Base-by-base conservation (phyloP, 2,888 invertebrate genomes). In the Cataglyphis rosenhaueri region DNA sequence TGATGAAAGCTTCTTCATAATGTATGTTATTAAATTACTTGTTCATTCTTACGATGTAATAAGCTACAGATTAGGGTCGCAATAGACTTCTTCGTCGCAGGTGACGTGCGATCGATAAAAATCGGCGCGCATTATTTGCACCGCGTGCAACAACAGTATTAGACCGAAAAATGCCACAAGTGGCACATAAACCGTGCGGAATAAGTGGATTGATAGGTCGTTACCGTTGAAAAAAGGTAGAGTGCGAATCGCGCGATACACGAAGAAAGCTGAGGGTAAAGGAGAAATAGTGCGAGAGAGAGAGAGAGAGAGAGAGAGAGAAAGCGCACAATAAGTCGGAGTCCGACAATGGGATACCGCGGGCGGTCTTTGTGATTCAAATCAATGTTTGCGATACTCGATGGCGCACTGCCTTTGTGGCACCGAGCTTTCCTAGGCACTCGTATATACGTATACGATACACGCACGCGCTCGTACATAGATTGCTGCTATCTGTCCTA, bases 311-410 rank as follows among this genome's bases (percentile, higher is more conserved):
- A 83, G 84, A 71, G 84, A 86, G 62, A 84, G 87, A 89, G 88
- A 89, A 86, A 88, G 74, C 88, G 87, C 89, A 92, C 93, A 93
- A 93, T 92, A 92, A 94, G 93, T 93, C 91, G 91, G 84, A 83
- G 86, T 85, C 88, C 91, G 89, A 93, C 93, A 92, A 92, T 92
- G 89, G 91, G 85, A 90, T 92, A 91, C 92, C 90, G 92, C 93
- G 92, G 93, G 93, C 91, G 93, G 91, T 91, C 92, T 93, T 94
- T 94, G 93, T 94, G 90, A 94, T 94, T 94, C 92, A 94, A 94
- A 94, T 93, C 93, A 92, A 93, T 94, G 93, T 93, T 94, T 93
- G 93, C 91, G 92, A 93, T 93, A 93, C 92, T 92, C 92, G 91
- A 92, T 92, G 91, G 91, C 88, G 88, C 90, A 88, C 87, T 86